A percentile compares a stretch with the other conserved stretches of the same genome.
phyloP scores from a whole-genome alignment of 2,113 vertebrate species.

The Eptesicus fuscus region DNA sequence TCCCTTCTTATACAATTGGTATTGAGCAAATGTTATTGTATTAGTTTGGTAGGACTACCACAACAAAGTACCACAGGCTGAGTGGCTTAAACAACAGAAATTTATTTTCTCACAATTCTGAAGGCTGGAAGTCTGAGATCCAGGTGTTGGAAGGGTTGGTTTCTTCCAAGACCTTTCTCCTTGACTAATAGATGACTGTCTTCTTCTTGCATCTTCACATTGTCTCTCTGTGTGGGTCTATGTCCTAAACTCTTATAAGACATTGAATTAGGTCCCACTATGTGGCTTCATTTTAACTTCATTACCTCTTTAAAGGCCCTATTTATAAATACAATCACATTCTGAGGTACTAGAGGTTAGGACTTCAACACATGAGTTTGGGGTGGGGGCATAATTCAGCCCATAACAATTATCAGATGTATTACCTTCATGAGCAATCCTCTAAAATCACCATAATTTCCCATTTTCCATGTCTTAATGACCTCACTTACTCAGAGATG shows the following conservation, averaged over 20 bases:
- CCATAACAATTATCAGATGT: neutral
- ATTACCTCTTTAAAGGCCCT: neutral
- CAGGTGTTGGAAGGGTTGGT: neutral
- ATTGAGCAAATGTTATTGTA: neutral
- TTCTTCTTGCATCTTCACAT: neutral
- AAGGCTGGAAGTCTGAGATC: neutral
- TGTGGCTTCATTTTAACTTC: neutral
- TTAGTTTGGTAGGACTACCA: neutral
- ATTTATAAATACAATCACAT: neutral
- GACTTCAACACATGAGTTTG: neutral
- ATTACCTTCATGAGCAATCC: neutral
- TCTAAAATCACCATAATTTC: neutral
- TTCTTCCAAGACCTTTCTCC: neutral
- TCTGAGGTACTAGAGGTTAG: neutral
- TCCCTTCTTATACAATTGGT: neutral
- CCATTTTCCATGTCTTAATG: neutral
- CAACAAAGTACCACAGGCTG: neutral
- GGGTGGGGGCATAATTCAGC: neutral
- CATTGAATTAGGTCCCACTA: neutral
- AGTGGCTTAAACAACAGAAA: neutral
- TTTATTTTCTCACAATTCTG: neutral
- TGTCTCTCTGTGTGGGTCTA: neutral
- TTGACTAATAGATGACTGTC: neutral
- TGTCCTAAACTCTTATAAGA: neutral
- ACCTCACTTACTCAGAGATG: neutral